These are phyloP conservation scores for Drosophila trapezifrons DNA, from an alignment of 1,140 invertebrate genomes.

Conservation along the genomic window DNA sequence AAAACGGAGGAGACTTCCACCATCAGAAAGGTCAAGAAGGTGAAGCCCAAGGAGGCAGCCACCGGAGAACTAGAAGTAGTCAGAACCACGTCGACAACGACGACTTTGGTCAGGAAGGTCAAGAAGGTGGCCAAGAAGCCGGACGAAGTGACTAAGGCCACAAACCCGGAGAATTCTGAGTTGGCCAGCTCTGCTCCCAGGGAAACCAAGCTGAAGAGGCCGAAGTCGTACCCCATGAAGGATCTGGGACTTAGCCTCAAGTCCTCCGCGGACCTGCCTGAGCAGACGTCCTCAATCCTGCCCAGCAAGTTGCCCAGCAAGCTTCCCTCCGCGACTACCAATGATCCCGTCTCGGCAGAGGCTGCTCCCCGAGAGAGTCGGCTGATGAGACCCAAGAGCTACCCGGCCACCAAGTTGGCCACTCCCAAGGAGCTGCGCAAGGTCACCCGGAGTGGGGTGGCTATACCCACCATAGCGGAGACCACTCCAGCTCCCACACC, in stretches of 20 bases:
- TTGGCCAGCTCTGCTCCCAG: slow-evolving; percentile 34
- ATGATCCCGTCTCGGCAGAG: slow-evolving; percentile 2
- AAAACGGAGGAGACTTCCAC: slow-evolving; percentile 65
- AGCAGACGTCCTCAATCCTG: slow-evolving; percentile 7
- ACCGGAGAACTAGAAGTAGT: slow-evolving; percentile 7
- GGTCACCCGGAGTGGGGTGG: slow-evolving; percentile 65
- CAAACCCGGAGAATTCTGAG: slow-evolving; percentile 6
- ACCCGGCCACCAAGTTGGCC: slow-evolving; percentile 84
- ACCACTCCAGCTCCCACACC: slow-evolving; percentile 1
- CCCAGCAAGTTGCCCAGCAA: slow-evolving; percentile 55
- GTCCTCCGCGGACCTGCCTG: slow-evolving; percentile 10
- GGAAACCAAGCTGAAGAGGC: slow-evolving; percentile 87
- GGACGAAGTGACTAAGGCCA: slow-evolving; percentile 33
- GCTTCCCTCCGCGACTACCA: slow-evolving; percentile 12
- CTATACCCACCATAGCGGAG: slow-evolving; percentile 62
- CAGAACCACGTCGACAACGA: slow-evolving; percentile 38
- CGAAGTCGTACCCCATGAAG: slow-evolving; percentile 85
- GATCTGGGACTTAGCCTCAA: slow-evolving; percentile 59
- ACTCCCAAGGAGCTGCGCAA: slow-evolving; percentile 80
- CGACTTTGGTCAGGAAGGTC: slow-evolving; percentile 66
- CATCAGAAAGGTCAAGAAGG: slow-evolving; percentile 81
- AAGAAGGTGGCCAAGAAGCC: slow-evolving; percentile 73
- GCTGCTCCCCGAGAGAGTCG: slow-evolving; percentile 57
- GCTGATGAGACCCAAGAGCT: slow-evolving; percentile 85
- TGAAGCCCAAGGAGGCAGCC: slow-evolving; percentile 64